Percentiles rank a stretch among this genome's conserved stretches.
These are phyloP conservation scores for Neotoma lepida DNA, from an alignment of 2,113 vertebrate species.

Conservation along the genomic window DNA sequence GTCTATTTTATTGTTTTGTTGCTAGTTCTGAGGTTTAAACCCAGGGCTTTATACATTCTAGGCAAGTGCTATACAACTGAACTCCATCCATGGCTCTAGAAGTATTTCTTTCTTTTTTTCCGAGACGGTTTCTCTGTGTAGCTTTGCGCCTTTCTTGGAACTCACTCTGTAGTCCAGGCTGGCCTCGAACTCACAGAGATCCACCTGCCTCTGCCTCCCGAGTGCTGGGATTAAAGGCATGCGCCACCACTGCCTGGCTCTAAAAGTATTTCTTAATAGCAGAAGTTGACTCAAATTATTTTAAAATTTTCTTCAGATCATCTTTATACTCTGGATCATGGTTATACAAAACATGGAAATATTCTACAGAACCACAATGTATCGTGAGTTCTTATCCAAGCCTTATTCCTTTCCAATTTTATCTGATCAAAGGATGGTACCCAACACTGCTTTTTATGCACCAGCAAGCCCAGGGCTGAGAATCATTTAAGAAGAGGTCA, in stretches of 20 bases:
- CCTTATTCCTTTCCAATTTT: background rate
- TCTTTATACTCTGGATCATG: background rate
- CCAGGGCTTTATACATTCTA: background rate
- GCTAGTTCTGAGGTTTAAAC: background rate
- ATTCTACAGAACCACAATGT: background rate
- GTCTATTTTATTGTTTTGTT: background rate
- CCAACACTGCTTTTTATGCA: background rate
- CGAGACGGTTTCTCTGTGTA: too few species aligned
- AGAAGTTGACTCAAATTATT: background rate
- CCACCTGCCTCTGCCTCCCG: too few species aligned
- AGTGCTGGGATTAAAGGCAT: too few species aligned
- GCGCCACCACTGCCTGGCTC: too few species aligned
- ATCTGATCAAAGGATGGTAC: background rate
- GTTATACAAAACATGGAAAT: background rate
- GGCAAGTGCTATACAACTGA: background rate
- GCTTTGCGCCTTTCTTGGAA: too few species aligned
- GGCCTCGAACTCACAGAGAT: too few species aligned
- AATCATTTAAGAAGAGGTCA: background rate
- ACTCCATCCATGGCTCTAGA: background rate
- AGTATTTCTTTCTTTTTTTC: background rate
- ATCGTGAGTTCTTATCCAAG: background rate
- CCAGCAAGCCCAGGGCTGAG: background rate
- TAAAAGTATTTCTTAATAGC: background rate
- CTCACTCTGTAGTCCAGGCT: too few species aligned
- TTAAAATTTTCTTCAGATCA: background rate